A percentile compares a stretch with the other conserved stretches of the same genome.
Conservation (phyloP, 1,140 invertebrate genomes). For the Drosophila fuyamai region DNA sequence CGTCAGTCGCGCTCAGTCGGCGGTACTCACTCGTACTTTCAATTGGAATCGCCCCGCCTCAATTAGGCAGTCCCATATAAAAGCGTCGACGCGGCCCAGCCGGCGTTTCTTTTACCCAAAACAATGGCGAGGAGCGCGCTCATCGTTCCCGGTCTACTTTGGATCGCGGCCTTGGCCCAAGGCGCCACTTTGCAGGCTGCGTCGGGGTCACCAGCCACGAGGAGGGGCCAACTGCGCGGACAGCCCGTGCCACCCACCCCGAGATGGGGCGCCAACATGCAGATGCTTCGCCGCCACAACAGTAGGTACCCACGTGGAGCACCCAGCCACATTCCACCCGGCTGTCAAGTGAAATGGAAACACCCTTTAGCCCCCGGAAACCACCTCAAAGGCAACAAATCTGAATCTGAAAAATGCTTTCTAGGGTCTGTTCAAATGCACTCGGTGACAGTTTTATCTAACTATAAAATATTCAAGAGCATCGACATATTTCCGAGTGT, state of each 20-base stretch:
- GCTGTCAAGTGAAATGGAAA: no score
- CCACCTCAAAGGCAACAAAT: no score
- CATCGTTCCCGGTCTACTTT: slow-evolving; percentile 15
- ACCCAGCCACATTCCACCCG: no score
- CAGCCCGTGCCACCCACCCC: slow-evolving; percentile 57
- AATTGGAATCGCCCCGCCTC: slow-evolving; percentile 45
- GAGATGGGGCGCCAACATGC: slow-evolving; percentile 80
- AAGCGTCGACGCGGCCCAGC: slow-evolving; percentile 45
- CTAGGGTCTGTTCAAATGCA: no score
- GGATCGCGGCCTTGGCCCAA: slow-evolving; percentile 11
- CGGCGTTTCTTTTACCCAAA: slow-evolving; percentile 64
- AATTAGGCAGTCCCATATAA: slow-evolving; percentile 47
- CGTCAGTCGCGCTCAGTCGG: slow-evolving; percentile 18
- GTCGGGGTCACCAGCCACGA: not conserved
- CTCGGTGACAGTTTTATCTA: no score
- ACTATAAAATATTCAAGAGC: no score
- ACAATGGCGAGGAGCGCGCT: slow-evolving; percentile 60
- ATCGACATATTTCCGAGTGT: no score
- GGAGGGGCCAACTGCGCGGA: not conserved
- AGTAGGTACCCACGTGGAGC: slow-evolving; percentile 52
- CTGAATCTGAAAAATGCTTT: no score
- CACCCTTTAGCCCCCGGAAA: no score
- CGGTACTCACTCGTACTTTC: slow-evolving; percentile 64
- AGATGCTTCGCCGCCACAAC: slow-evolving; percentile 76
- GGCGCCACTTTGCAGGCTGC: not conserved